Evolutionary conservation across 2,888 invertebrate species (phyloP), one percentile per base, ranked within the genome.

Genomic region (Agrypnus murinus): DNA sequence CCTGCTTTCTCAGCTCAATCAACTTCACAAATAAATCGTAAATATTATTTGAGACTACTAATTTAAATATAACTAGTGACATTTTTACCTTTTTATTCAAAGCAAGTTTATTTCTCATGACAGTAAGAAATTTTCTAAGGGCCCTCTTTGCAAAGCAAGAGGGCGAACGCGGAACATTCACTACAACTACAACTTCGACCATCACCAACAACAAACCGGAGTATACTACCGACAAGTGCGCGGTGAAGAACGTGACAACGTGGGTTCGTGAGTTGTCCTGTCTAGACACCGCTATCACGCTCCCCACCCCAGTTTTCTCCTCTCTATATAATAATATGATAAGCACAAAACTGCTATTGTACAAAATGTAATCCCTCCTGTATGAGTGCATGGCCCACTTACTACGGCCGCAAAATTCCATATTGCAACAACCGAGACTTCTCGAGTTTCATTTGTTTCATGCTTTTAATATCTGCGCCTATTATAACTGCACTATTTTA

Each of bases 11-110:
- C n/a, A n/a, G n/a, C n/a, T n/a, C n/a, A n/a, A n/a, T n/a, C n/a
- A n/a, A n/a, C n/a, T n/a, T n/a, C n/a, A n/a, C n/a, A n/a, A n/a
- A n/a, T n/a, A n/a, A n/a, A n/a, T n/a, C n/a, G n/a, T n/a, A n/a
- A n/a, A n/a, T n/a, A n/a, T n/a, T n/a, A n/a, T n/a, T n/a, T n/a
- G n/a, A n/a, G n/a, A n/a, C n/a, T n/a, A n/a, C n/a, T n/a, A n/a
- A n/a, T n/a, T n/a, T n/a, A n/a, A n/a, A n/a, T n/a, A 25, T 25
- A 25, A 25, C 2, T 25, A 25, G 2, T 25, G 25, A 57, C 59
- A n/a, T n/a, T n/a, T 53, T 77, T 84, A 85, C 85, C 85, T 85
- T 85, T 82, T 81, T 84, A 76, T 85, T 84, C 76, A 82, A 74
- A 58, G 83, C 81, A 70, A 85, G 77, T 80, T 84, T 85, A 78